Evolutionary conservation across 35 echinoderm and acorn worm genomes (phyloP), one percentile per base, ranked within the genome.

Genomic region (Hemicentrotus pulcherrimus): DNA sequence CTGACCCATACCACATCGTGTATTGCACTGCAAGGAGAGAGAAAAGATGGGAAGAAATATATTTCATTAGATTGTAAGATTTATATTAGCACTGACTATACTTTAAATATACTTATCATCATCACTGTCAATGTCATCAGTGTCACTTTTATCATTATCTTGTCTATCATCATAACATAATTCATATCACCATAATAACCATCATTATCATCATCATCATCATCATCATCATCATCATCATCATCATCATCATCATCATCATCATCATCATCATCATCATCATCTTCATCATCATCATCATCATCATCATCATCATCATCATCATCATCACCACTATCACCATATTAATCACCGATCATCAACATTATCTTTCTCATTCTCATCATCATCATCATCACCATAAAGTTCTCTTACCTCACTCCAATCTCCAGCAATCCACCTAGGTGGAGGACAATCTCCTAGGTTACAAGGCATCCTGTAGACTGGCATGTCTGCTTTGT

Each of bases 361-460:
- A 28, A 24, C 87, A 46, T 89, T 11, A 41, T 7, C 2, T 31
- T 2, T 10, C 32, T 41, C 32, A 89, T 13, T 14, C 16, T 13
- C 32, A 89, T 41, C 87, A 28, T 47, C 33, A 46, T 24, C 46
- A 22, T 46, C 92, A 48, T 28, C 41, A 47, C 28, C 65, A 22
- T 6, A 6, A n/a, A 24, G 46, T 32, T 46, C 86, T 78, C 98
- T 95, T 92, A 99, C 98, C 95, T 97, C 97, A 91, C 96, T 95
- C 98, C 98, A 99, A 19, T 92, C 90, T 31, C 98, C 98, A 65
- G 95, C 55, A 7, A 95, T 95, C 98, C 98, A 99, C 31, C 90
- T 96, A 2, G 97, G 96, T 31, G 97, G 97, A 22, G 98, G 98
- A 94, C 98, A 99, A 7, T 91, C 95, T 3, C 91, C 92, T 46